These are phyloP conservation scores for Nanorana parkeri DNA, from an alignment of 2,113 vertebrate genomes.

Conservation along the genomic window DNA sequence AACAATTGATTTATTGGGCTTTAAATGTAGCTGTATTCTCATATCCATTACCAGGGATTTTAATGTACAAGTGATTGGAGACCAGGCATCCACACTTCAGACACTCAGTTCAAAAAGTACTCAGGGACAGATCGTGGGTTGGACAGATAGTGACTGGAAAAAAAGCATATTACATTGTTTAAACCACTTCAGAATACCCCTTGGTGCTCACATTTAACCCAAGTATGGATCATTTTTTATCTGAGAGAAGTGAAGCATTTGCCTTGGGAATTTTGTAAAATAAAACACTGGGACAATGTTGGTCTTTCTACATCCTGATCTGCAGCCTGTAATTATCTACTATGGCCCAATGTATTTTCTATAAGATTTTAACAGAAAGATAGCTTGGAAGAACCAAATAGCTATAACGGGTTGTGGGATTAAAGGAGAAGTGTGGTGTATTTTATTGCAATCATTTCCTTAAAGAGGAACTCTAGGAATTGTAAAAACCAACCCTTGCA, in stretches of 20 bases:
- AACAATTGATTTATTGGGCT: constrained; percentile 54
- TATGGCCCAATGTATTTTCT: too few relatives aligned
- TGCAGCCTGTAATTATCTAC: too few relatives aligned
- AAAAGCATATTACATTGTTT: constrained; percentile 4
- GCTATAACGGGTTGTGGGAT: too few relatives aligned
- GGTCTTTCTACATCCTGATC: background rate
- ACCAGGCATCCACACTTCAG: constrained; percentile 14
- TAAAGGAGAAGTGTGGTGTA: too few relatives aligned
- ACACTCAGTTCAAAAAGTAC: constrained; percentile 26
- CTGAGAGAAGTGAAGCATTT: background rate
- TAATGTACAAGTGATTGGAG: constrained; percentile 22
- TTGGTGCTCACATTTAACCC: background rate
- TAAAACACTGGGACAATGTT: background rate
- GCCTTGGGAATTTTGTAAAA: background rate
- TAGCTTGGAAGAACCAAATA: too few relatives aligned
- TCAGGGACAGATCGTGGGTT: background rate
- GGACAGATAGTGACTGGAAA: background rate
- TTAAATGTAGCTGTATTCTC: constrained; percentile 39
- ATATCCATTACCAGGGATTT: constrained; percentile 45
- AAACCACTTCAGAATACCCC: background rate
- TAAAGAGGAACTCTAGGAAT: too few relatives aligned
- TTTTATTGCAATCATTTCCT: too few relatives aligned
- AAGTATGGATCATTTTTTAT: background rate
- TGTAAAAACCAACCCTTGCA: too few relatives aligned
- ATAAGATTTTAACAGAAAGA: too few relatives aligned